Base-by-base conservation (phyloP, 2,113 vertebrate genomes). In the Rhagologus leucostigma region DNA sequence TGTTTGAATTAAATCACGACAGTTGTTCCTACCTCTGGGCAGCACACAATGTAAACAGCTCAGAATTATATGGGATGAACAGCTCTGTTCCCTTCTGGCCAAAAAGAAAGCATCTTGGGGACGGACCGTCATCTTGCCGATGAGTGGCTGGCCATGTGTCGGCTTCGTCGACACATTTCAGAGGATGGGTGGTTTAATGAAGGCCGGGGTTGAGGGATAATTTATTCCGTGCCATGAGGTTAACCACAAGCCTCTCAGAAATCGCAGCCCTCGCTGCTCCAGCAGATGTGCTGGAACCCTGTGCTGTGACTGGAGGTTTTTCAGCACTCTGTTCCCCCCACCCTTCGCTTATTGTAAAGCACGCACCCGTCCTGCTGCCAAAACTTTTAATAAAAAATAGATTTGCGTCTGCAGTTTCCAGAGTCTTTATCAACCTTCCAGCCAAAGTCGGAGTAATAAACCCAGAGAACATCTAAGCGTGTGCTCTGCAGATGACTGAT, bases 271-370 rank as follows among this genome's bases (percentile, higher is more conserved):
- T 95, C 9, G 77, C 98, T 98, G 97, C 98, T 97, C 60, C 68
- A 33, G 96, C 98, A 98, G 96, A 98, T 98, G 98, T 98, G 94
- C 96, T 97, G 96, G 97, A 98, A 96, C 96, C 59, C 55, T 74
- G 89, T 53, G 75, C 92, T 95, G 94, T 87, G 97, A 95, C 96
- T 97, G 96, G 98, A 97, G 98, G 93, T 96, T 97, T 97, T 80
- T 97, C 89, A 96, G 94, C 87, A 2, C 82, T 92, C 67, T 35
- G 4, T 90, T 97, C 83, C 95, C 94, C 84, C 89, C 83, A 11
- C 91, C 83, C 97, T 81, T 87, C 30, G 67, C 78, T 77, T 19
- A 50, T 70, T 91, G 79, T 74, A 32, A 90, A 94, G 96, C 96
- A 96, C 90, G 88, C 93, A 96, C 92, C 52, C 84, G 16, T 62